A percentile compares a stretch with the other conserved stretches of the same genome.
Conservation (phyloP, 1,140 invertebrate species). For the Drosophila ambigua region DNA sequence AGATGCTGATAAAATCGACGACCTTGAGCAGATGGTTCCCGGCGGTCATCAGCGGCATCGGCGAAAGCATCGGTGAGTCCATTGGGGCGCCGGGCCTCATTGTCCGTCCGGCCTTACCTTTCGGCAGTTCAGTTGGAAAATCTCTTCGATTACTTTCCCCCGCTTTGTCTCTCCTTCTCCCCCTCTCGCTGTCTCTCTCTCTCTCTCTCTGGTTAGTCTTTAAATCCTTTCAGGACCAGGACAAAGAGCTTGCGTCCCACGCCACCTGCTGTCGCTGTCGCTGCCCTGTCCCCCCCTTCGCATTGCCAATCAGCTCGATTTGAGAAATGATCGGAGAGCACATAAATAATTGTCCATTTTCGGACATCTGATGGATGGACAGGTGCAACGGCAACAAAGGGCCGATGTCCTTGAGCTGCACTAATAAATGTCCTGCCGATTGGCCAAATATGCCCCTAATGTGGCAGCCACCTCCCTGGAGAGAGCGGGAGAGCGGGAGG, state of each 20-base stretch:
- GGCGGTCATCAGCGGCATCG: constrained; percentile 80
- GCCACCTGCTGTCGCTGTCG: too few species aligned
- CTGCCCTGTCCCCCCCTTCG: too few species aligned
- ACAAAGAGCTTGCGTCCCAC: constrained; percentile 26
- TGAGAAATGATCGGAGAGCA: constrained; percentile 67
- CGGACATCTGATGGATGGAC: constrained; percentile 43
- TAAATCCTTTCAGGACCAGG: constrained; percentile 31
- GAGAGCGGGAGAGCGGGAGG: background rate
- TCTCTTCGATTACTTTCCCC: background rate
- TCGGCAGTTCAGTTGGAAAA: background rate
- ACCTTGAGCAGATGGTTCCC: constrained; percentile 83
- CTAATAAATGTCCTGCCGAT: constrained; percentile 75
- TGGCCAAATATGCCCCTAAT: constrained; percentile 68
- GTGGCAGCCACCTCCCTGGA: constrained; percentile 27
- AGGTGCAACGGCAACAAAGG: constrained; percentile 38
- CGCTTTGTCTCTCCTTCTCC: background rate
- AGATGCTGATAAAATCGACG: constrained; percentile 80
- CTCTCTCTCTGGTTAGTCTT: background rate
- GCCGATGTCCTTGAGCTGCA: constrained; percentile 62
- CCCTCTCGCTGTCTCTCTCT: background rate
- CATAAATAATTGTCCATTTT: constrained; percentile 72
- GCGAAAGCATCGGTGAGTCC: constrained; percentile 74
- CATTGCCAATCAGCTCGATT: constrained; percentile 21
- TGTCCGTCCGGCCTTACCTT: too few species aligned
- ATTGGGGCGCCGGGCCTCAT: background rate